Percentiles rank a stretch among this genome's conserved stretches.
phyloP scores from a whole-genome alignment of 2,113 vertebrate species.

The Burhinus bistriatus region DNA sequence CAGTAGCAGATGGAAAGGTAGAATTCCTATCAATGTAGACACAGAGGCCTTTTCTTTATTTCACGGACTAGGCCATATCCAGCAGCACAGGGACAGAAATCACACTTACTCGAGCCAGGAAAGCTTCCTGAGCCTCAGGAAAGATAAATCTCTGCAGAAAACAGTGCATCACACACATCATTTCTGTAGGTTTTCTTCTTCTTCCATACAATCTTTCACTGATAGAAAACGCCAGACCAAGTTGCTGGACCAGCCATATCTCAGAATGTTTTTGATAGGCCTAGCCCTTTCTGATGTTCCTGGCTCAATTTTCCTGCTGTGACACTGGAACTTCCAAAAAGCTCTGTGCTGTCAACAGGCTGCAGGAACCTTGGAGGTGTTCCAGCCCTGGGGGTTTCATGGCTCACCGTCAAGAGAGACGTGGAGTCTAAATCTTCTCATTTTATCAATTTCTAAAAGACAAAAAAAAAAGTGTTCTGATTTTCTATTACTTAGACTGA shows the following conservation, averaged over 20 bases:
- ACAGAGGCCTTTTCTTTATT: neutral
- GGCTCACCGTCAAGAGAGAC: neutral
- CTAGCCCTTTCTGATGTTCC: neutral
- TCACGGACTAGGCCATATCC: neutral
- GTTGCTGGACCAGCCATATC: neutral
- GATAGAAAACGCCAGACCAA: neutral
- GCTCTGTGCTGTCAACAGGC: neutral
- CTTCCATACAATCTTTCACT: neutral
- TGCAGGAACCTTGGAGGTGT: neutral
- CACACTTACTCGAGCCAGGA: neutral
- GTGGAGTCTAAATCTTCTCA: neutral
- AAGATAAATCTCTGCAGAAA: neutral
- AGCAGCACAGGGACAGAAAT: neutral
- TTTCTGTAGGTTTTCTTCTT: neutral
- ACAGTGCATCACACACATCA: neutral
- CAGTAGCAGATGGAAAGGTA: neutral
- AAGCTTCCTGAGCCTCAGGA: neutral
- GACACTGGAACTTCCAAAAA: neutral
- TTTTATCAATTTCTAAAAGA: neutral
- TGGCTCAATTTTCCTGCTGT: neutral
- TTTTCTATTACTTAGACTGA: neutral
- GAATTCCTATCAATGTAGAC: neutral
- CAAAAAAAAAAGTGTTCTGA: neutral
- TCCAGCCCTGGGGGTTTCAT: neutral
- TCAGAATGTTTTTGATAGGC: neutral